phyloP scores from a whole-genome alignment of 2,113 vertebrate species.

The Nymphicus hollandicus region DNA sequence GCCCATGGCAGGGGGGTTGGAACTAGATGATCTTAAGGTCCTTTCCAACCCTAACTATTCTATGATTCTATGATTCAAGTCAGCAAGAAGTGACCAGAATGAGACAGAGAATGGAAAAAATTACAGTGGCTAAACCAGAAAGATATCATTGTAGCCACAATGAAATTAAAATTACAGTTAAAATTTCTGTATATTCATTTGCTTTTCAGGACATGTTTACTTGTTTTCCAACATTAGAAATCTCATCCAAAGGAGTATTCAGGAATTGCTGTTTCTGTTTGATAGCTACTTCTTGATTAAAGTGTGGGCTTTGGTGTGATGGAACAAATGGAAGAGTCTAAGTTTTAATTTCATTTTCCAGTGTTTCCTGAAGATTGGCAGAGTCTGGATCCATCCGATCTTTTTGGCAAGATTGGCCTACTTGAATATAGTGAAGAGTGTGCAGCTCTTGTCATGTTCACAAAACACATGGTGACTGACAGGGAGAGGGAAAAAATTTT shows the following conservation, averaged over 20 bases:
- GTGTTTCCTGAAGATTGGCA: not conserved
- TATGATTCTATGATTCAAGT: too few species aligned
- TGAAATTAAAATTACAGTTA: not conserved
- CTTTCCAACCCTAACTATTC: too few species aligned
- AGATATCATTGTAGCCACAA: not conserved
- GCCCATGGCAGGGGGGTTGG: too few species aligned
- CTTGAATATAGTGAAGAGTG: not conserved
- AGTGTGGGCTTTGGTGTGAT: not conserved
- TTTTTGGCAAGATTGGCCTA: not conserved
- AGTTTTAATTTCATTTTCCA: not conserved
- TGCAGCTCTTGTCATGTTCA: not conserved
- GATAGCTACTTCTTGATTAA: not conserved
- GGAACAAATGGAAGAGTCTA: not conserved
- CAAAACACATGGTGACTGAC: not conserved
- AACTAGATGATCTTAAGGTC: too few species aligned
- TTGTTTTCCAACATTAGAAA: not conserved
- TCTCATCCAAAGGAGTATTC: not conserved
- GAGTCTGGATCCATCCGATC: not conserved
- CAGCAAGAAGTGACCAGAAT: not conserved
- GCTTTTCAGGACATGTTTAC: not conserved
- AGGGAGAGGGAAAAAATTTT: not conserved
- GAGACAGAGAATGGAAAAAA: not conserved
- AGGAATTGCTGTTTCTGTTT: not conserved
- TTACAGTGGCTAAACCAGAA: not conserved
- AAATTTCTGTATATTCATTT: not conserved